Base-by-base conservation (phyloP, 2,888 invertebrate genomes). In the Drosophila emarginata region DNA sequence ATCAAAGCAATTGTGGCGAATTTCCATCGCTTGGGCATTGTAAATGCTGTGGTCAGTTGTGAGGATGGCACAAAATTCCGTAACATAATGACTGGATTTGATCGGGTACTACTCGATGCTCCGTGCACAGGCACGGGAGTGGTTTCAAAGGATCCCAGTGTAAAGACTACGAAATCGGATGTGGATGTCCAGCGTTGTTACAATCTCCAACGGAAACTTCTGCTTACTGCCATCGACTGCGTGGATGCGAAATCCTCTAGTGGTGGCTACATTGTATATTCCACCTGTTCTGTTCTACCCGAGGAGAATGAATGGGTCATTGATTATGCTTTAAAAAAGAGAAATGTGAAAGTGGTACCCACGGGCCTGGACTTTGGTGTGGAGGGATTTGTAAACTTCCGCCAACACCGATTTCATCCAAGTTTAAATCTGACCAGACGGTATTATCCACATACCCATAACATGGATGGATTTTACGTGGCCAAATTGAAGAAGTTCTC, bases 381-480 rank as follows among this genome's bases (percentile, higher is more conserved):
- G 15, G 97, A 98, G 89, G 99, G 99, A 14, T 99, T 98, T 91
- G 95, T 95, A 0, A 98, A 96, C 92, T 99, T 95, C 88, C 94
- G 96, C 60, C 95, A 96, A 76, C 93, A 94, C 84, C 94, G 97
- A 79, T 99, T 97, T 93, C 98, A 99, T 92, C 97, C 97, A 0
- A 96, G 96, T 11, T 92, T 99, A 91, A 97, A 97, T 89, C 92
- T 97, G 66, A 96, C 98, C 0, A 94, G 95, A 90, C 93, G 99
- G 60, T 98, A 97, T 92, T 99, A 99, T 92, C 99, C 99, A 0
- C 99, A 99, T 91, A 96, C 96, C 2, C 98, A 99, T 91, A 99
- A 99, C 91, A 97, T 99, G 96, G 99, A 99, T 92, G 99, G 99
- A 3, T 99, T 99, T 92, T 99, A 96, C 93, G 98, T 99, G 1